Conservation (phyloP, 2,113 vertebrate genomes). For the Macquaria ambigua region DNA sequence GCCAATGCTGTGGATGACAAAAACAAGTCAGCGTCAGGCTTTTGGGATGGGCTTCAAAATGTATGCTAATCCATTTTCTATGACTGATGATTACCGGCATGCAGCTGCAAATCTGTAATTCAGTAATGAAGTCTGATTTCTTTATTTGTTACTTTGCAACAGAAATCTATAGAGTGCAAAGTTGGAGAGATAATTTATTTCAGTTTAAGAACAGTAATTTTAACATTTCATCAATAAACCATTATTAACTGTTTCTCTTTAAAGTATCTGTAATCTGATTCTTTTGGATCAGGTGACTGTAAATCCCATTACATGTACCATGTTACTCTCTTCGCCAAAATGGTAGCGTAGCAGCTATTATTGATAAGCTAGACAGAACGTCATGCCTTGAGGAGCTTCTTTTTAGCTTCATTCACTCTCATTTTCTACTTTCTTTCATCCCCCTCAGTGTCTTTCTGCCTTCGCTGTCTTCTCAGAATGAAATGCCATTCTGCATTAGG, state of each 20-base stretch:
- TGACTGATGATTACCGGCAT: constrained; percentile 20
- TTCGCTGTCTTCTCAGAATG: constrained; percentile 63
- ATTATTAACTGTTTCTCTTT: constrained; percentile 3
- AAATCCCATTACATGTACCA: constrained; percentile 47
- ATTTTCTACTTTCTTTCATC: constrained; percentile 74
- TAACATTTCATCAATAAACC: constrained; percentile 14
- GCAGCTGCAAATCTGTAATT: constrained; percentile 18
- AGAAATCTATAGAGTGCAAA: not conserved
- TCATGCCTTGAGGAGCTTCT: constrained; percentile 56
- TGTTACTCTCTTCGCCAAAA: constrained; percentile 24
- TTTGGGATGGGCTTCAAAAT: constrained; percentile 5
- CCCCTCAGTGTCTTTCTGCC: constrained; percentile 64
- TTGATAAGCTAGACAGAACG: constrained; percentile 55
- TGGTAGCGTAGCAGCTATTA: constrained; percentile 39
- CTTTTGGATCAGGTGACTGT: not conserved
- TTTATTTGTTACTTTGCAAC: not conserved
- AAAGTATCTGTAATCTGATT: constrained; percentile 20
- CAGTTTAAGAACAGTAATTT: not conserved
- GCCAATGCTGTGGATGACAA: constrained; percentile 36
- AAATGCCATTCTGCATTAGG: constrained; percentile 78
- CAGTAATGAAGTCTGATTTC: constrained; percentile 1
- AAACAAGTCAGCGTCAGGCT: constrained; percentile 14
- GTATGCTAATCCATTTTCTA: constrained; percentile 31
- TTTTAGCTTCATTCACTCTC: constrained; percentile 63
- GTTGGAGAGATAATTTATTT: constrained; percentile 1